Evolutionary conservation across 2,797 vertebrate genomes (phyloP).

Genomic region (Scyliorhinus canicula): DNA sequence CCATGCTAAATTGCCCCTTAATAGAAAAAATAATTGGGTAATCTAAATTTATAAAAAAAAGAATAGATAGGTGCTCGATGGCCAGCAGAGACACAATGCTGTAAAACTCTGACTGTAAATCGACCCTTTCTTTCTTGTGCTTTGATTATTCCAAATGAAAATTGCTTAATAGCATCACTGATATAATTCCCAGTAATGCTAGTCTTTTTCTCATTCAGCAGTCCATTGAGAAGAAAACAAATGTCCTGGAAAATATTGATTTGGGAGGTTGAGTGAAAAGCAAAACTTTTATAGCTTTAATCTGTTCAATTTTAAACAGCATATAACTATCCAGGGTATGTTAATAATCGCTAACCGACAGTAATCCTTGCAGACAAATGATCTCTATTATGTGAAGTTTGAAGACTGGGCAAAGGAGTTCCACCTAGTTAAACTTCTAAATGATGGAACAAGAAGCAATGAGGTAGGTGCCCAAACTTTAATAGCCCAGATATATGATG

Average conservation of each 20-base stretch:
- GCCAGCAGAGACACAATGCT: too few relatives aligned
- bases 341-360: background rate
- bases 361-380: slow-evolving; percentile 61
- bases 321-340: background rate
- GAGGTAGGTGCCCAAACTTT: slow-evolving; percentile 51
- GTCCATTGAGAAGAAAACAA: background rate
- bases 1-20: too few relatives aligned
- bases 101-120: too few relatives aligned
- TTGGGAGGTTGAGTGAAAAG: background rate
- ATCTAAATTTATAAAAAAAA: too few relatives aligned
- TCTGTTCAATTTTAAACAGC: background rate
- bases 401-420: slow-evolving; percentile 62
- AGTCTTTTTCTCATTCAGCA: background rate
- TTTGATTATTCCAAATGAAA: background rate
- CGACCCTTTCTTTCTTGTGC: background rate
- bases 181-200: background rate
- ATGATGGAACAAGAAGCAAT: slow-evolving; percentile 63
- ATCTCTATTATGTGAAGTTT: slow-evolving; percentile 57
- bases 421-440: slow-evolving; percentile 58
- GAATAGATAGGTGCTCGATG: too few relatives aligned
- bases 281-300: background rate
- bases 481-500: background rate
- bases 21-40: too few relatives aligned
- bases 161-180: background rate
- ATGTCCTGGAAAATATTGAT: background rate